Conservation (phyloP, 2,797 vertebrate genomes). For the Malacoctenus gilli region DNA sequence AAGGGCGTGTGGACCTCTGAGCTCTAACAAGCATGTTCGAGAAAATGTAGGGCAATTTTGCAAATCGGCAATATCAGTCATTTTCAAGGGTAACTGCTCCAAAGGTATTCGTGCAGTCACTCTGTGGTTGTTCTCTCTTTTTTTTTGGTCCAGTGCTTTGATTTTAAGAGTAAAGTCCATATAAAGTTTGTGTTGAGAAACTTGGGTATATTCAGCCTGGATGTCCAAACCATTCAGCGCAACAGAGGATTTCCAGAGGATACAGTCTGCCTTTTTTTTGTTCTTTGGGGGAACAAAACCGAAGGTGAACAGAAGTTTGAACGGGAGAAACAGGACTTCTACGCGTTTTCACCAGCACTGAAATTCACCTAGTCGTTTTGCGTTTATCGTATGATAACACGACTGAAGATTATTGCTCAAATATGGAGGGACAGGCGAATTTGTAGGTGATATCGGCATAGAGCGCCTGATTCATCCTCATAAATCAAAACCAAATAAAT, state of each 20-base stretch:
- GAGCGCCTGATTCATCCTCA: slow-evolving; percentile 3
- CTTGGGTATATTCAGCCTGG: not conserved
- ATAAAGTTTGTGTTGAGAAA: slow-evolving; percentile 1
- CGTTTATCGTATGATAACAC: slow-evolving; percentile 11
- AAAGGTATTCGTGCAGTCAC: slow-evolving; percentile 5
- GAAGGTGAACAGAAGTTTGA: slow-evolving; percentile 26
- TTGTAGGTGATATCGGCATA: not conserved
- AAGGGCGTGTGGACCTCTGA: slow-evolving; percentile 19
- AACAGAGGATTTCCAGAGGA: not conserved
- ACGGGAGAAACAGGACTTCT: slow-evolving; percentile 19
- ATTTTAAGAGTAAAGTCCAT: slow-evolving; percentile 13
- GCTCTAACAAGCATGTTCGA: slow-evolving; percentile 9
- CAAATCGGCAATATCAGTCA: not conserved
- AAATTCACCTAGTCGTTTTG: slow-evolving; percentile 11
- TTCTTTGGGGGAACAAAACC: slow-evolving; percentile 16
- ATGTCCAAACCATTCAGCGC: not conserved
- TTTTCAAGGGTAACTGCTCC: not conserved
- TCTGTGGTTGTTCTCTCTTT: too few relatives aligned
- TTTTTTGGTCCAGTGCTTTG: not conserved
- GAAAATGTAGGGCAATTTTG: slow-evolving; percentile 3
- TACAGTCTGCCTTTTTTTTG: slow-evolving; percentile 9
- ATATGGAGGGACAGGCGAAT: slow-evolving; percentile 17
- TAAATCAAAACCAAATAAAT: slow-evolving; percentile 6
- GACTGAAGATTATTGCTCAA: slow-evolving; percentile 11
- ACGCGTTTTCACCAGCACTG: slow-evolving; percentile 7